These are phyloP conservation scores for Lathronympha strigana DNA, from an alignment of 2,888 invertebrate species.

Conservation along the genomic window DNA sequence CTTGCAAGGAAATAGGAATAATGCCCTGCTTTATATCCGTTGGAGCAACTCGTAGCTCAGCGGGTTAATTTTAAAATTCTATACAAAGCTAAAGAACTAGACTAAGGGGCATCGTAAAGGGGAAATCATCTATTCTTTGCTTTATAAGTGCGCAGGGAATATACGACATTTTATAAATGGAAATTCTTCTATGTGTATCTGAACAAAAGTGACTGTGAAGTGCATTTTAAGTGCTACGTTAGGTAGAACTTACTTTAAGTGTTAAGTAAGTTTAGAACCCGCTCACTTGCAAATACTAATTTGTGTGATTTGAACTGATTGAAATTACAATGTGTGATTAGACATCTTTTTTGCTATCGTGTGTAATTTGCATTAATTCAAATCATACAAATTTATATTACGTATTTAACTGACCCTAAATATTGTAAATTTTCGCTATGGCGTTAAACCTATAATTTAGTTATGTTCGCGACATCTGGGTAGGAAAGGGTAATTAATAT, in stretches of 20 bases:
- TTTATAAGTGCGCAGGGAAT: constrained; percentile 24
- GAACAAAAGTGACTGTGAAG: not conserved
- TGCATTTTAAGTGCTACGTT: not conserved
- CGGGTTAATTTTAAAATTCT: constrained; percentile 36
- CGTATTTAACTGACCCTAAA: no score
- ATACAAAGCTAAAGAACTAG: constrained; percentile 30
- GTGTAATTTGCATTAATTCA: no score
- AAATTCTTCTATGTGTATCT: not conserved
- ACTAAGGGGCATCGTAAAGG: constrained; percentile 23
- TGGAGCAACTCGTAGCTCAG: constrained; percentile 13
- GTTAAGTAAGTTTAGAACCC: no score
- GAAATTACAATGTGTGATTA: no score
- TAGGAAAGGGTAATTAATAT: constrained; percentile 19
- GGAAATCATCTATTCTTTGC: constrained; percentile 30
- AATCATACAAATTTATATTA: no score
- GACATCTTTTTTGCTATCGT: no score
- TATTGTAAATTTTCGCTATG: no score
- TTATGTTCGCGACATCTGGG: constrained; percentile 21
- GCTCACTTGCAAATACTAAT: no score
- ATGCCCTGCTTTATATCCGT: constrained; percentile 11
- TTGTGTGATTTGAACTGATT: no score
- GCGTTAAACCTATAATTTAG: no score
- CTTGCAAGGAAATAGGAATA: not conserved
- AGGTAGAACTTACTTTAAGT: no score
- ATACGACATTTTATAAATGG: constrained; percentile 27